Base-by-base conservation (phyloP, 2,797 vertebrate genomes). In the Poecilia picta region DNA sequence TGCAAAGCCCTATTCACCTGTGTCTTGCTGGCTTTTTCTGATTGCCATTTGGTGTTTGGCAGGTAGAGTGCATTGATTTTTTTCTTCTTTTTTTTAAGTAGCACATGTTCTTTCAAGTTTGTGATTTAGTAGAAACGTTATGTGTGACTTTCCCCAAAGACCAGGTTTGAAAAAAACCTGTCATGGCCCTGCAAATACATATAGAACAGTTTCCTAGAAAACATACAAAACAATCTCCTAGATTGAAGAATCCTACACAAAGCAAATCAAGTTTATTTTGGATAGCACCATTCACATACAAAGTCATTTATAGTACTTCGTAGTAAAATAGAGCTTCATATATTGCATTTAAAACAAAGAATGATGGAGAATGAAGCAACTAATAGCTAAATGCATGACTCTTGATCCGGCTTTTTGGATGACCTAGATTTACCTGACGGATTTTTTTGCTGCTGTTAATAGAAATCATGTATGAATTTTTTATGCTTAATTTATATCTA, bases 401-500 rank as follows among this genome's bases (percentile, higher is more conserved):
- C 16, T 49, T 20, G 47, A 18, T 49, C 16, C 0, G 0, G 47
- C 47, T 1, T 49, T 49, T 51, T 51, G 18, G 15, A 51, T 51
- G 2, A 51, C 2, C 18, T 20, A 8, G 47, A 51, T 51, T 20
- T 51, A 20, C 18, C 47, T 51, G 47, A 20, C 7, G 2, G 47
- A 51, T 49, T 20, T 49, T 49, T 49, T 49, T 49, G 16, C 47
- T 49, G 5, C 47, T 49, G 5, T 49, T 49, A 49, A 20, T 49
- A 20, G 47, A 41, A 41, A 41, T 41, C 8, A 0, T 41, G 41
- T 41, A 1, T 41, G 8, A 8, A 8, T 41, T 41, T 41, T 41
- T 41, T 8, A 8, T 41, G 8, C 84, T 80, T 72, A 25, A 83
- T 92, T 94, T 86, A 81, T 89, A 90, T 91, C 79, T 83, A 89